Evolutionary conservation across 2,113 vertebrate species (phyloP), one percentile per base, ranked within the genome.

Genomic region (Microcebus jonahi): DNA sequence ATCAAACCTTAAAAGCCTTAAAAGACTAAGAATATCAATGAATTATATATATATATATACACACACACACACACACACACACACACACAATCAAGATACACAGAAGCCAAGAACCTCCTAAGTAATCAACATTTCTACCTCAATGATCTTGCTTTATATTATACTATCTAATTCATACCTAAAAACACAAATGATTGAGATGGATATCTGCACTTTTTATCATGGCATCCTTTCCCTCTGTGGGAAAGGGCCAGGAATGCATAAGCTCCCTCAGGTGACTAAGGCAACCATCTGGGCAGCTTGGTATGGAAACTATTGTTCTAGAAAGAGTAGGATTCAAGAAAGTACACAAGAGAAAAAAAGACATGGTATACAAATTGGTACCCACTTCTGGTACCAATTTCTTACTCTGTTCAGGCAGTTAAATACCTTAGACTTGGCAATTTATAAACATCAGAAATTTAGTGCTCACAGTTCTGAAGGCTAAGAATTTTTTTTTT

Each of bases 361-460:
- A 17, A 13, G 2, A 3, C 0, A 13, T 3, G 17, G n/a, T 73
- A 9, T 14, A 7, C 4, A 20, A 76, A 7, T 48, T 45, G 45
- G 27, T 29, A 48, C 27, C 42, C 27, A 31, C 42, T 75, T 76
- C 8, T 31, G 73, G 42, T 48, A 76, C 8, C 42, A 31, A 31
- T 29, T 76, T 76, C 27, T 76, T 29, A 48, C 27, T 10, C 42
- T 4, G 14, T 76, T 48, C 27, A 31, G 42, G 42, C 73, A 48
- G 27, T 7, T 48, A 48, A 48, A 29, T 76, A 76, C 27, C 27
- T 76, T 29, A 48, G 14, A 31, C 42, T 48, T 3, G 73, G 73
- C 45, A 48, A 76, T 31, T 76, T 18, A 31, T 31, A 76, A 76
- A 48, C 42, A 48, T 10, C 73, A 29, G 42, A 75, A 45, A 45